These are phyloP conservation scores for Gymnosoma rotundatum DNA, from an alignment of 2,888 invertebrate species.

Conservation along the genomic window DNA sequence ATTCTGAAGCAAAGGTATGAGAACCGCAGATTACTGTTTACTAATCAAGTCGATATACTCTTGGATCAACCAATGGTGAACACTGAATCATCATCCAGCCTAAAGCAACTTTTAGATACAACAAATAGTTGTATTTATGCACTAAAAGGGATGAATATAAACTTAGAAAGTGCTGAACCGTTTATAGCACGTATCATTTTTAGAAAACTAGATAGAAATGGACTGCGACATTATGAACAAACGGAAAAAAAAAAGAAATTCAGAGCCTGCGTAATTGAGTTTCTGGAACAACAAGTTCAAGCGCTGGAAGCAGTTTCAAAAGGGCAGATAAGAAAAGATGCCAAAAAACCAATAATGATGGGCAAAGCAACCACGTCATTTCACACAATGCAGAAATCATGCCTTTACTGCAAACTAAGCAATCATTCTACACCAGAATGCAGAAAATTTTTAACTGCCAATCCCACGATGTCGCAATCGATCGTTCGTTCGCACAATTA, in stretches of 20 bases:
- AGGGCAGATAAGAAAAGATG: too few species aligned
- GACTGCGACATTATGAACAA: not conserved
- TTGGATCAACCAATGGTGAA: too few species aligned
- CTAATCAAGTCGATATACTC: too few species aligned
- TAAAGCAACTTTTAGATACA: not conserved
- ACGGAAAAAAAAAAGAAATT: too few species aligned
- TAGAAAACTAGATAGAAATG: not conserved
- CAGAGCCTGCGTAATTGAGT: not conserved
- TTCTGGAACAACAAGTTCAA: constrained; percentile 5
- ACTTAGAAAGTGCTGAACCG: not conserved
- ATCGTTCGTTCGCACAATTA: too few species aligned
- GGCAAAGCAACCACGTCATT: not conserved
- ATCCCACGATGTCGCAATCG: too few species aligned
- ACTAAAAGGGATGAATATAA: not conserved
- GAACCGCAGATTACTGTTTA: too few species aligned
- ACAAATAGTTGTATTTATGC: constrained; percentile 3
- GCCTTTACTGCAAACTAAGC: not conserved
- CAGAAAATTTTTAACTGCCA: constrained; percentile 15
- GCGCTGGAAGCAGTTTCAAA: not conserved
- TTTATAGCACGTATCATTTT: not conserved
- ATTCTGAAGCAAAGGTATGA: not conserved
- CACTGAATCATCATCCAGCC: not conserved
- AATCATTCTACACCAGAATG: constrained; percentile 1
- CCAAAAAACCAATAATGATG: not conserved
- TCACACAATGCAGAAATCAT: not conserved